These are phyloP conservation scores for Maniola jurtina DNA, from an alignment of 1,140 invertebrate genomes.

Conservation along the genomic window DNA sequence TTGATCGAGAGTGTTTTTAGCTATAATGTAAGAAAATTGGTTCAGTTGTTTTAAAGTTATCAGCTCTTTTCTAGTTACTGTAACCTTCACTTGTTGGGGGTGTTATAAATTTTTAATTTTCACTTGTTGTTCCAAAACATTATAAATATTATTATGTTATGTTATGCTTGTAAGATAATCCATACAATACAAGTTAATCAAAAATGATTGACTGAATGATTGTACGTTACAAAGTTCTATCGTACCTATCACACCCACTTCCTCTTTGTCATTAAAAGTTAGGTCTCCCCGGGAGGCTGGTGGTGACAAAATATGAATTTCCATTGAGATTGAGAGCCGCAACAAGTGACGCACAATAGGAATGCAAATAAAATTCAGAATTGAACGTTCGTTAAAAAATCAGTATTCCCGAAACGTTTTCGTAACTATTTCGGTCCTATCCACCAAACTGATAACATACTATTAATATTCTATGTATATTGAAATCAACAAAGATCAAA, in stretches of 20 bases:
- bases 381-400: conserved; percentile 19
- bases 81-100: too few species aligned
- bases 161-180: too few species aligned
- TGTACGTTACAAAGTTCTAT: not conserved
- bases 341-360: conserved; percentile 10
- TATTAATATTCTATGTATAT: not conserved
- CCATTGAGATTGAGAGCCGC: conserved; percentile 16
- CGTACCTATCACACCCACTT: not conserved
- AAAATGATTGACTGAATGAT: not conserved
- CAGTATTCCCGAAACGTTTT: conserved; percentile 13
- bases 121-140: too few species aligned
- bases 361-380: conserved; percentile 20
- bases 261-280: not conserved
- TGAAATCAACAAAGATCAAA: not conserved
- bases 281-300: not conserved
- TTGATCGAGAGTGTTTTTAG: too few species aligned
- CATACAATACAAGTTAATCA: too few species aligned
- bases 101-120: too few species aligned
- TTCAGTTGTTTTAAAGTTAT: too few species aligned
- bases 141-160: too few species aligned
- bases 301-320: conserved; percentile 21
- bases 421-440: not conserved
- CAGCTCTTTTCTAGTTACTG: too few species aligned
- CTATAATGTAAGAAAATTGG: too few species aligned
- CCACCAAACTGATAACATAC: not conserved